These are phyloP conservation scores for Aphaenogaster rudis DNA, from an alignment of 1,140 invertebrate species.

Conservation along the genomic window DNA sequence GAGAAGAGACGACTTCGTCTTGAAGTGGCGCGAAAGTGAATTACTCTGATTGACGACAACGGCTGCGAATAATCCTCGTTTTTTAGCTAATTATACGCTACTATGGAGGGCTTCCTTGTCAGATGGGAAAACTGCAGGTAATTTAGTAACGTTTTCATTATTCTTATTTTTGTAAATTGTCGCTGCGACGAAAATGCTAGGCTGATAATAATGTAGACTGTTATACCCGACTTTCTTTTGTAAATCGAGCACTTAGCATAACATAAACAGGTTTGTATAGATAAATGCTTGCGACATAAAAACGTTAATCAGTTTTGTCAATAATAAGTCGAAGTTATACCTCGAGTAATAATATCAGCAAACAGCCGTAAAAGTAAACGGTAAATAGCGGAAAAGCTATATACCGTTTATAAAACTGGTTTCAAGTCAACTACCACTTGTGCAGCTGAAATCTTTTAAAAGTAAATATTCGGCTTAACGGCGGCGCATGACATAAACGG, in stretches of 20 bases:
- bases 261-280: not conserved
- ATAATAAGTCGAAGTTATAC: constrained; percentile 19
- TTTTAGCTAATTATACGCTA: constrained; percentile 32
- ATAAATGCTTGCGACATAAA: constrained; percentile 3
- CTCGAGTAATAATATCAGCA: constrained; percentile 27
- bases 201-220: not conserved
- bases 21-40: constrained; percentile 62
- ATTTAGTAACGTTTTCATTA: constrained; percentile 6
- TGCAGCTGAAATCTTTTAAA: constrained; percentile 26
- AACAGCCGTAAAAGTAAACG: constrained; percentile 30
- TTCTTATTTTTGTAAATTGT: not conserved
- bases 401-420: constrained; percentile 46
- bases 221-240: not conserved
- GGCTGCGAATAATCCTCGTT: not conserved
- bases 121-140: constrained; percentile 46
- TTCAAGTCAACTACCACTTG: constrained; percentile 18
- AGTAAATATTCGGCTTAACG: constrained; percentile 49
- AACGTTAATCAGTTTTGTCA: constrained; percentile 27
- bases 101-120: constrained; percentile 27
- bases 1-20: constrained; percentile 45
- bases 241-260: not conserved
- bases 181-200: not conserved
- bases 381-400: constrained; percentile 40
- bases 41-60: constrained; percentile 27
- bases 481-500: constrained; percentile 17